These are phyloP conservation scores for Trichoplax adhaerens DNA, from an alignment of 37 sponge, comb jelly and placozoan species.

Conservation along the genomic window DNA sequence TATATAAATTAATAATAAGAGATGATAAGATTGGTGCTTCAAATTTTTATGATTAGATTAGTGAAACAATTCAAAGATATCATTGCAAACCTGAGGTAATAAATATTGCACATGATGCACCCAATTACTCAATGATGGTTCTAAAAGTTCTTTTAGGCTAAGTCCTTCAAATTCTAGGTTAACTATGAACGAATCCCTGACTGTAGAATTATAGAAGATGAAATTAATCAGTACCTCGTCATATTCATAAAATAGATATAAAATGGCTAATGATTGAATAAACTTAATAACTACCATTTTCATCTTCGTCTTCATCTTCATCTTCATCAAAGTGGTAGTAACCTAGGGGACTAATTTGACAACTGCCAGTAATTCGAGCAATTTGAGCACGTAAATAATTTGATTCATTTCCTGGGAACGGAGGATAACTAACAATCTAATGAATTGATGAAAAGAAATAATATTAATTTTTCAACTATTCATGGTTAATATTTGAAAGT, in stretches of 20 bases:
- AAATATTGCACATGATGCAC: not conserved
- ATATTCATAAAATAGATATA: constrained; percentile 3
- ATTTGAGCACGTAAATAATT: constrained; percentile 94
- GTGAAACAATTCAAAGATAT: not conserved
- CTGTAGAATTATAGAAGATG: not conserved
- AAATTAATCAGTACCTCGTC: not conserved
- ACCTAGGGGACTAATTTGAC: constrained; percentile 71
- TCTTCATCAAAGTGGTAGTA: constrained; percentile 58
- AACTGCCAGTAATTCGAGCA: constrained; percentile 80
- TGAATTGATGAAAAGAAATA: not conserved
- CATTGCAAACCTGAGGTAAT: not conserved
- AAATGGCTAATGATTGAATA: not conserved
- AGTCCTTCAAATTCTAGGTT: constrained; percentile 72
- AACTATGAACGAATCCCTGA: constrained; percentile 27
- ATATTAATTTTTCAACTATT: not conserved
- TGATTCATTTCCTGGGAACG: constrained; percentile 83
- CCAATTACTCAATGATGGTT: constrained; percentile 74
- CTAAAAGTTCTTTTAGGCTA: constrained; percentile 55
- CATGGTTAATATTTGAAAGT: too few species aligned
- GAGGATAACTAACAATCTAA: constrained; percentile 61
- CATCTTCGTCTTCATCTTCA: constrained; percentile 89
- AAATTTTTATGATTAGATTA: not conserved
- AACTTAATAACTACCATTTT: constrained; percentile 27
- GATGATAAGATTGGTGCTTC: not conserved
- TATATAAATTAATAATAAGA: not conserved